These are phyloP conservation scores for Bucco capensis DNA, from an alignment of 2,113 vertebrate species.

Conservation along the genomic window DNA sequence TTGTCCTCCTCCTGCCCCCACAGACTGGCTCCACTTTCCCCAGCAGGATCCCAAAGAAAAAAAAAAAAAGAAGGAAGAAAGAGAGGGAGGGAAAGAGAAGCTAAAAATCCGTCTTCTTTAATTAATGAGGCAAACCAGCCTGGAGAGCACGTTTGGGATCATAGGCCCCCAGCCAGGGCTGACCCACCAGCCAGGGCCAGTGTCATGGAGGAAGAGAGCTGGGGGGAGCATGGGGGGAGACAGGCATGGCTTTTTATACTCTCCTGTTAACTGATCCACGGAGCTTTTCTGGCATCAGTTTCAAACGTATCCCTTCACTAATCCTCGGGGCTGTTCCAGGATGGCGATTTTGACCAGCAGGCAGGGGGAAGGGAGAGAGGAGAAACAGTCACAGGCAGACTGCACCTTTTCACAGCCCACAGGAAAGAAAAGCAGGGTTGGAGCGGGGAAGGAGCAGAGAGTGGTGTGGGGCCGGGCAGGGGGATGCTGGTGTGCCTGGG, in stretches of 20 bases:
- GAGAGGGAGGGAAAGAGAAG: conserved; percentile 14
- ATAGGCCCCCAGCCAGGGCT: conserved; percentile 55
- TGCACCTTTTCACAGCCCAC: conserved; percentile 55
- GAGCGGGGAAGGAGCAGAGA: neutral
- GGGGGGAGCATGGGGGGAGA: conserved; percentile 46
- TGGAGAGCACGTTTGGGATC: conserved; percentile 59
- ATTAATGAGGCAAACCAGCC: conserved; percentile 61
- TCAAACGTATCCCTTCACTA: conserved; percentile 68
- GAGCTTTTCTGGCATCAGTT: conserved; percentile 66
- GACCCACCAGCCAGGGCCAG: conserved; percentile 30
- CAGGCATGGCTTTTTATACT: conserved; percentile 58
- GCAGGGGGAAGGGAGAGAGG: conserved; percentile 60
- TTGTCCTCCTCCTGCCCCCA: neutral
- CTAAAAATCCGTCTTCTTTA: conserved; percentile 67
- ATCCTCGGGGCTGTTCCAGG: conserved; percentile 61
- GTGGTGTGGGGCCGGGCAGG: neutral
- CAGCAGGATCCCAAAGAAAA: conserved; percentile 1
- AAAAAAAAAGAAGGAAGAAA: neutral
- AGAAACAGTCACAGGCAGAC: conserved; percentile 36
- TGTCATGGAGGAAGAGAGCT: conserved; percentile 52
- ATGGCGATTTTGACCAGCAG: conserved; percentile 62
- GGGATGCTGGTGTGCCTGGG: neutral
- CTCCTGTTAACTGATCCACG: conserved; percentile 66
- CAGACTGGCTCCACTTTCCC: neutral
- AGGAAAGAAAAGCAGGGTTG: conserved; percentile 17